These are phyloP conservation scores for Galeruca laticollis DNA, from an alignment of 2,888 invertebrate species.

Conservation along the genomic window DNA sequence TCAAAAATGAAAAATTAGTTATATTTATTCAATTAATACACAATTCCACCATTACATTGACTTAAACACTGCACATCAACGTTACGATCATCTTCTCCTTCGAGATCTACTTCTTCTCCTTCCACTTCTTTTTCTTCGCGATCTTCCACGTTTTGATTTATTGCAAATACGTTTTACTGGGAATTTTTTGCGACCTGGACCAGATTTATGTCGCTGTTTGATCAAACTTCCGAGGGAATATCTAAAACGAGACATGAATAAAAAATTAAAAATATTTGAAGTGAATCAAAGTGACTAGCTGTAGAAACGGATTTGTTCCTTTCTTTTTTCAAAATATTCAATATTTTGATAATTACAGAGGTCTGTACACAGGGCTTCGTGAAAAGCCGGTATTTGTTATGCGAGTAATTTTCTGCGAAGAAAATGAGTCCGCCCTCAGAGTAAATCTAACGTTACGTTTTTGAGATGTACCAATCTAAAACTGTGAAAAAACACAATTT, in stretches of 20 bases:
- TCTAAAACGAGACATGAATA: slow-evolving; percentile 28
- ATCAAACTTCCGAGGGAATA: slow-evolving; percentile 43
- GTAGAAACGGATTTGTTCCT: too few relatives aligned
- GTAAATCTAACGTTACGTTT: neutral
- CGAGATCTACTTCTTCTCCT: slow-evolving; percentile 23
- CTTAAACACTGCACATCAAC: neutral
- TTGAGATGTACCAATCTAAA: too few relatives aligned
- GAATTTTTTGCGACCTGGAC: slow-evolving; percentile 18
- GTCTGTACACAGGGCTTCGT: too few relatives aligned
- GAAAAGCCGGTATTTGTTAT: too few relatives aligned
- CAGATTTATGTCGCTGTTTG: slow-evolving; percentile 20
- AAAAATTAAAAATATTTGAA: neutral
- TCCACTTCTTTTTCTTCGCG: slow-evolving; percentile 23
- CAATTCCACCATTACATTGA: neutral
- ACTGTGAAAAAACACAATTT: too few relatives aligned
- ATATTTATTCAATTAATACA: neutral
- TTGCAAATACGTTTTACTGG: slow-evolving; percentile 14
- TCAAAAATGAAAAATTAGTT: neutral
- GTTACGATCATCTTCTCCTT: slow-evolving; percentile 15
- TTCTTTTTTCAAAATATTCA: too few relatives aligned
- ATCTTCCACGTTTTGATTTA: slow-evolving; percentile 14
- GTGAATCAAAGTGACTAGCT: neutral
- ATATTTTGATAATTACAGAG: too few relatives aligned
- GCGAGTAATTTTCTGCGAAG: too few relatives aligned
- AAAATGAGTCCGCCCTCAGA: too few relatives aligned